Evolutionary conservation across 2,797 vertebrate genomes (phyloP).

Genomic region (Fringilla coelebs): DNA sequence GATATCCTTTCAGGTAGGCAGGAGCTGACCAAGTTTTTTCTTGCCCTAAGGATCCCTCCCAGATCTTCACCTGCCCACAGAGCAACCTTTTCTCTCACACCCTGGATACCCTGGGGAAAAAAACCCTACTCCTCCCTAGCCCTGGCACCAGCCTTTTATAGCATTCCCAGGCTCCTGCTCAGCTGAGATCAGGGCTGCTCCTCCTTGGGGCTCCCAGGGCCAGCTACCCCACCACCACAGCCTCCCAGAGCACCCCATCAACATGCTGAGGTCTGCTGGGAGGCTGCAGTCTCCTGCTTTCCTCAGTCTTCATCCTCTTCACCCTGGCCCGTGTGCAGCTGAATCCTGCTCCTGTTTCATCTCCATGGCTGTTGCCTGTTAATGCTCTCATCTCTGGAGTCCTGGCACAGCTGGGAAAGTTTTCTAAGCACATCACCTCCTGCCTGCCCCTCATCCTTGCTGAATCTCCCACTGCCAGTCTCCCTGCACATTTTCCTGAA

Average conservation of each 20-base stretch:
- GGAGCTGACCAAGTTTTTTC: not conserved
- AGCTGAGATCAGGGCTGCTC: not conserved
- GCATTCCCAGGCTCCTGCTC: not conserved
- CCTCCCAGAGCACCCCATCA: not conserved
- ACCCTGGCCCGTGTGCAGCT: not conserved
- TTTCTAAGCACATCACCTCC: not conserved
- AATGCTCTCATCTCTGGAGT: not conserved
- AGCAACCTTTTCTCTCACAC: not conserved
- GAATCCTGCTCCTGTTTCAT: not conserved
- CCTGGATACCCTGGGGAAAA: accelerated
- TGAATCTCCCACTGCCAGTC: not conserved
- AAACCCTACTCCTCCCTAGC: accelerated
- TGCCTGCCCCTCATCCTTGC: not conserved
- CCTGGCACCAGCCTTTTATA: not conserved
- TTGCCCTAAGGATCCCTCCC: not conserved
- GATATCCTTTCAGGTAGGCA: not conserved
- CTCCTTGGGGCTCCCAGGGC: not conserved
- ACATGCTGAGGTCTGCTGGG: not conserved
- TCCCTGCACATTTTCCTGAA: not conserved
- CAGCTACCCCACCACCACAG: not conserved
- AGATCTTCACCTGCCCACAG: not conserved
- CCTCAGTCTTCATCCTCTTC: not conserved
- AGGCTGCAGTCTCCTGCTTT: not conserved
- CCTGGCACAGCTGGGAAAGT: not conserved
- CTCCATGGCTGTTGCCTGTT: not conserved